These are phyloP conservation scores for Argynnis bischoffii DNA, from an alignment of 2,888 invertebrate species.

Conservation along the genomic window DNA sequence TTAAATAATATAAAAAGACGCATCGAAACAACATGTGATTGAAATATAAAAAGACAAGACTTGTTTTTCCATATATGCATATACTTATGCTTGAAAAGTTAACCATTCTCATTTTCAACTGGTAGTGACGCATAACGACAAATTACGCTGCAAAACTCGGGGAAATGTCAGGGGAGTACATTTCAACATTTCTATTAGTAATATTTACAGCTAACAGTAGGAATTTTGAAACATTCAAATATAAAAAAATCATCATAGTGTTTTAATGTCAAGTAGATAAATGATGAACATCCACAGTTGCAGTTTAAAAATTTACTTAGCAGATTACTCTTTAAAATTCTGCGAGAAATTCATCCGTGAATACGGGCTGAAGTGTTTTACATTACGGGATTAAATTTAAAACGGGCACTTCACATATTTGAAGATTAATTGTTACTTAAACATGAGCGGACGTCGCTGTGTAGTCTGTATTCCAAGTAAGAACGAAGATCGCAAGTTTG, in stretches of 20 bases:
- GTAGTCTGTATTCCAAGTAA: not conserved
- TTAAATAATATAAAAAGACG: not conserved
- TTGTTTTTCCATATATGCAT: no score
- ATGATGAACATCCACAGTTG: not conserved
- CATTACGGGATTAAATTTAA: conserved; percentile 19
- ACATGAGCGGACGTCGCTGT: not conserved
- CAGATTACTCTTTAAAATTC: conserved; percentile 14
- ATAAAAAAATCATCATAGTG: not conserved
- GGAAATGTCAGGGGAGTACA: conserved; percentile 21
- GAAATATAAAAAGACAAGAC: no score
- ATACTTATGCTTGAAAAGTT: conserved; percentile 3
- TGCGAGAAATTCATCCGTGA: conserved; percentile 10
- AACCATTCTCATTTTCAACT: conserved; percentile 28
- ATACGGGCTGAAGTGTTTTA: conserved; percentile 4
- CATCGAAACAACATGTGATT: no score
- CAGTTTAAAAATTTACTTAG: conserved; percentile 12
- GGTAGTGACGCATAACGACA: conserved; percentile 29
- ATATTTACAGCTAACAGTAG: conserved; percentile 4
- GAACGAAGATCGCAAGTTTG: no score
- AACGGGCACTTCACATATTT: conserved; percentile 2
- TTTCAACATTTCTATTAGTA: conserved; percentile 19
- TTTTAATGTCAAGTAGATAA: not conserved
- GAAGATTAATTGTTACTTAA: conserved; percentile 18
- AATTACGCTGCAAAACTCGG: conserved; percentile 20
- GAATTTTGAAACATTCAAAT: not conserved